A percentile compares a stretch with the other conserved stretches of the same genome.
These are phyloP conservation scores for Cephalotes varians DNA, from an alignment of 2,888 invertebrate species.

Conservation along the genomic window DNA sequence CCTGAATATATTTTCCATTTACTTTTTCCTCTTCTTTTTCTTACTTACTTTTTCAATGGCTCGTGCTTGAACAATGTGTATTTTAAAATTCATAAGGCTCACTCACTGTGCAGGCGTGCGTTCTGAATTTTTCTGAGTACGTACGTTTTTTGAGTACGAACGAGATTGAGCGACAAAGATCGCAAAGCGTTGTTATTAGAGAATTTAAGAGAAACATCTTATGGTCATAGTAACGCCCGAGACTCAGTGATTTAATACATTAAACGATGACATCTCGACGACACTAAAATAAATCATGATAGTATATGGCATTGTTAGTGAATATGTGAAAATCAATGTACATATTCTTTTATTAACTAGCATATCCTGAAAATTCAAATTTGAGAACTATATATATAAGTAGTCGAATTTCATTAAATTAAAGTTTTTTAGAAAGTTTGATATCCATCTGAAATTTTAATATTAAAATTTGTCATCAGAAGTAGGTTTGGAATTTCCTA, in stretches of 20 bases:
- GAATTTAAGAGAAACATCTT: background rate
- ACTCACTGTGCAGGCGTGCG: slow-evolving; percentile 42
- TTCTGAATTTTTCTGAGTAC: slow-evolving; percentile 23
- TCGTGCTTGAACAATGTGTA: background rate
- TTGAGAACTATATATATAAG: too few species aligned
- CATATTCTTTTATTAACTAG: too few species aligned
- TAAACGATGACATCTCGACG: too few species aligned
- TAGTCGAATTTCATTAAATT: background rate
- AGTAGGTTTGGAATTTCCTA: background rate
- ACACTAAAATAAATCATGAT: too few species aligned
- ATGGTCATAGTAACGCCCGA: background rate
- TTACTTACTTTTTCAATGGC: background rate
- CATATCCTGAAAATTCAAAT: too few species aligned
- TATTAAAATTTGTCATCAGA: background rate
- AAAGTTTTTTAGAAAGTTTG: background rate
- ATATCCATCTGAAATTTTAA: background rate
- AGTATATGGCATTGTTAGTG: too few species aligned
- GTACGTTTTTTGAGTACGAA: slow-evolving; percentile 24
- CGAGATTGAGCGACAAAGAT: background rate
- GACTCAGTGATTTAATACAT: too few species aligned
- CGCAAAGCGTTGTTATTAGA: background rate
- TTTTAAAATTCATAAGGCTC: slow-evolving; percentile 73
- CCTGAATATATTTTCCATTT: slow-evolving; percentile 43
- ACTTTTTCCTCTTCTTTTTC: background rate
- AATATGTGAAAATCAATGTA: too few species aligned